Evolutionary conservation across 2,797 vertebrate species (phyloP).

Genomic region (Galago senegalensis): DNA sequence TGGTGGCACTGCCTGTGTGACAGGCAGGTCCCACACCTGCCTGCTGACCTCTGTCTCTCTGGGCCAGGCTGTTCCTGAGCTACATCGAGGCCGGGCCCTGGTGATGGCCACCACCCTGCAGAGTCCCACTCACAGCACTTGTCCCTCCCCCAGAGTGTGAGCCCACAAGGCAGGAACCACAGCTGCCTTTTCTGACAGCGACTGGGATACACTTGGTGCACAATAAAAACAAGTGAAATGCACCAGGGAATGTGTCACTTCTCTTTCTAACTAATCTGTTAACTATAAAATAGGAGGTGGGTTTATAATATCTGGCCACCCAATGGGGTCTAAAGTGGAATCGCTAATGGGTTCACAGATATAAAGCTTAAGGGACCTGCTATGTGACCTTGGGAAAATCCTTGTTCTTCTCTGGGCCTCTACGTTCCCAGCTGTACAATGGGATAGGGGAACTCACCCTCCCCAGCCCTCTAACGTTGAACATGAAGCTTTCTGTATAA

Average conservation of each 20-base stretch:
- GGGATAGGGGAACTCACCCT: too few relatives aligned
- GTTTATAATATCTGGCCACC: too few relatives aligned
- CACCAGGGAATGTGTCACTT: fast-evolving
- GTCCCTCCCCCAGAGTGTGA: fast-evolving
- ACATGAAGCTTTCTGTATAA: neutral
- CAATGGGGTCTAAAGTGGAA: neutral
- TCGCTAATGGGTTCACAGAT: too few relatives aligned
- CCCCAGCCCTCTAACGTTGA: neutral
- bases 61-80: neutral
- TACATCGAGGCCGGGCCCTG: too few relatives aligned
- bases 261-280: neutral
- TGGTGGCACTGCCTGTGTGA: fast-evolving
- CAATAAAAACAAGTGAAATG: neutral
- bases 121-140: too few relatives aligned
- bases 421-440: neutral
- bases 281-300: fast-evolving
- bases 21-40: neutral
- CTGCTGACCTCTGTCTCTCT: too few relatives aligned
- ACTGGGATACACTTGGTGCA: neutral
- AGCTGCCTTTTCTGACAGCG: fast-evolving
- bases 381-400: neutral
- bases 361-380: neutral
- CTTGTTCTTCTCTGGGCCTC: neutral
- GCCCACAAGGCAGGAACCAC: fast-evolving
- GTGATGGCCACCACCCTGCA: fast-evolving